These are phyloP conservation scores for Bolborhynchus lineola DNA, from an alignment of 2,113 vertebrate genomes.

Conservation along the genomic window DNA sequence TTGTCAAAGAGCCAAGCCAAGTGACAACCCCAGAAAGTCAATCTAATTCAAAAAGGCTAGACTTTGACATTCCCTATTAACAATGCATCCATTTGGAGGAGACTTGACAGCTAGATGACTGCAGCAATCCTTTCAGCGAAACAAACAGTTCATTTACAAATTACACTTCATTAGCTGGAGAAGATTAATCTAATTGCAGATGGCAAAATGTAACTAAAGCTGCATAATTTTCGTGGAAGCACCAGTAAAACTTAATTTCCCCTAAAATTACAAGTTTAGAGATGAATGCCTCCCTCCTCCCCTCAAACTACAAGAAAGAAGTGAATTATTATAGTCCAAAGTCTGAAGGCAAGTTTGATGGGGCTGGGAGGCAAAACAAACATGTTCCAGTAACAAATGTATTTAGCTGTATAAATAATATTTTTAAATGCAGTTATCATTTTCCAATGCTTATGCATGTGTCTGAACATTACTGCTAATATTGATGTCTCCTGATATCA, in stretches of 20 bases:
- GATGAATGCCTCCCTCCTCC: background rate
- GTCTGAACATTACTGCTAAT: background rate
- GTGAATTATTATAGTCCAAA: background rate
- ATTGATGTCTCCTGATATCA: background rate
- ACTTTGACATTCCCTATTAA: slow-evolving; percentile 40
- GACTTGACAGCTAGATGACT: background rate
- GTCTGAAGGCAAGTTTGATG: background rate
- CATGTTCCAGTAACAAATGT: background rate
- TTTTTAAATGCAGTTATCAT: background rate
- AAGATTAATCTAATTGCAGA: slow-evolving; percentile 33
- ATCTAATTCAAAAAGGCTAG: background rate
- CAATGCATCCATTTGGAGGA: background rate
- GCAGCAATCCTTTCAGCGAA: background rate
- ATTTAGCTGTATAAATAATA: background rate
- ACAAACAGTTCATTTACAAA: slow-evolving; percentile 58
- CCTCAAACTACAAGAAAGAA: background rate
- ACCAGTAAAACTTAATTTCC: slow-evolving; percentile 46
- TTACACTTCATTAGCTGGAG: slow-evolving; percentile 39
- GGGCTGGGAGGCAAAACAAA: background rate
- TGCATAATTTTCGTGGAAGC: background rate
- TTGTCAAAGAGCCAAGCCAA: slow-evolving; percentile 8
- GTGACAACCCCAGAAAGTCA: background rate
- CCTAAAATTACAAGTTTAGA: slow-evolving; percentile 9
- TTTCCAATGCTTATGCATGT: background rate
- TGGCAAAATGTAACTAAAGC: slow-evolving; percentile 45